Base-by-base conservation (phyloP, 2,888 invertebrate genomes). In the Megamerina dolium region DNA sequence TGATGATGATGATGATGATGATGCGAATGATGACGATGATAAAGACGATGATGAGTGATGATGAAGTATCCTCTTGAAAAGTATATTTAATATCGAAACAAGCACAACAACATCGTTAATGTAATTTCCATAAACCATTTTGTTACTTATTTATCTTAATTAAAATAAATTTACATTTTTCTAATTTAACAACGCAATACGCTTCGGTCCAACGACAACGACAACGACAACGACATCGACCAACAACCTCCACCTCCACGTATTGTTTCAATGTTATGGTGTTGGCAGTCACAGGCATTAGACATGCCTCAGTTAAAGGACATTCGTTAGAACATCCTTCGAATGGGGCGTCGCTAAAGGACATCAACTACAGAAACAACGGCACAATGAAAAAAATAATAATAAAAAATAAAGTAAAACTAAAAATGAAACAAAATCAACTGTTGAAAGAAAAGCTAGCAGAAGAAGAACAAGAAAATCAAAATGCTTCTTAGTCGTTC, bases 151-250 rank as follows among this genome's bases (percentile, higher is more conserved):
- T 65, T 64, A 64, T 64, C 64, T 65, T 65, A 65, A 65, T 65
- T 65, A 65, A 65, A 65, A 65, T 65, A 65, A 64, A 65, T 65
- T 65, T 65, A 65, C 65, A 65, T 65, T 65, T 65, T 65, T 65
- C 64, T 65, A 65, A 65, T 65, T 65, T 65, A 60, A 60, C 58
- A 62, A 60, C 58, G 60, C 56, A 54, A n/a, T 13, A 13, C n/a
- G 26, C 12, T 9, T 12, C 12, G 8, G n/a, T n/a, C n/a, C n/a
- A n/a, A n/a, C n/a, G n/a, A n/a, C n/a, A n/a, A n/a, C n/a, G 31
- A n/a, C n/a, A n/a, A n/a, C n/a, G 41, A 32, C 31, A 17, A 21
- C 34, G 26, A 20, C 35, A 45, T 32, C 37, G 42, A 20, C 19
- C 39, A 31, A 34, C 31, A 42, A 34, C 20, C 31, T 31, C 29